A percentile compares a stretch with the other conserved stretches of the same genome.
Conservation (phyloP, 2,888 invertebrate genomes). For the Drymonia ruficornis region DNA sequence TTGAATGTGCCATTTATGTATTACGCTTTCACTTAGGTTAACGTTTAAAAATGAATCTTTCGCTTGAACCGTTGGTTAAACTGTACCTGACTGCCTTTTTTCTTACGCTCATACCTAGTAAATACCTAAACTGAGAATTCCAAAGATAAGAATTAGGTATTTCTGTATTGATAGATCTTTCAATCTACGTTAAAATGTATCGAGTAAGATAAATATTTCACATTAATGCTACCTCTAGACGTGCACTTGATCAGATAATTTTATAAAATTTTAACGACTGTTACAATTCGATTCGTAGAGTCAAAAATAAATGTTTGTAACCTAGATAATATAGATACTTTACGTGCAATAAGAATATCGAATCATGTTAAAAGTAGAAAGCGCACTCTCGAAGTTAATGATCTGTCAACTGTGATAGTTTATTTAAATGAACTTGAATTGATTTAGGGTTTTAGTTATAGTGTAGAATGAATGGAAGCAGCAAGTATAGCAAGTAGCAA, state of each 20-base stretch:
- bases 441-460: conserved; percentile 13
- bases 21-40: conserved; percentile 32
- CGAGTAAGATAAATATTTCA: conserved; percentile 19
- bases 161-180: conserved; percentile 36
- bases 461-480: conserved; percentile 13
- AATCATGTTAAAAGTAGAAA: conserved; percentile 30
- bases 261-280: not conserved
- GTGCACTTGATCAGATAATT: conserved; percentile 12
- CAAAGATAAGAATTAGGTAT: conserved; percentile 62
- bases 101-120: conserved; percentile 48
- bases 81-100: conserved; percentile 56
- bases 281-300: conserved; percentile 8
- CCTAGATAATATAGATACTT: conserved; percentile 17
- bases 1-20: conserved; percentile 41
- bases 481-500: conserved; percentile 8
- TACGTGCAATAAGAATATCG: conserved; percentile 38
- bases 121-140: conserved; percentile 52
- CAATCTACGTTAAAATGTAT: conserved; percentile 21
- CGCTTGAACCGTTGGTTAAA: conserved; percentile 31
- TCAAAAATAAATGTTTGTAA: conserved; percentile 18
- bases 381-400: conserved; percentile 32
- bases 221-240: conserved; percentile 10
- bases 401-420: conserved; percentile 58
- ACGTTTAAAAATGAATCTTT: conserved; percentile 27
- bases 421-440: conserved; percentile 19